Evolutionary conservation across 2,797 vertebrate species (phyloP), one percentile per base, ranked within the genome.

Genomic region (Eurystomus glaucurus): DNA sequence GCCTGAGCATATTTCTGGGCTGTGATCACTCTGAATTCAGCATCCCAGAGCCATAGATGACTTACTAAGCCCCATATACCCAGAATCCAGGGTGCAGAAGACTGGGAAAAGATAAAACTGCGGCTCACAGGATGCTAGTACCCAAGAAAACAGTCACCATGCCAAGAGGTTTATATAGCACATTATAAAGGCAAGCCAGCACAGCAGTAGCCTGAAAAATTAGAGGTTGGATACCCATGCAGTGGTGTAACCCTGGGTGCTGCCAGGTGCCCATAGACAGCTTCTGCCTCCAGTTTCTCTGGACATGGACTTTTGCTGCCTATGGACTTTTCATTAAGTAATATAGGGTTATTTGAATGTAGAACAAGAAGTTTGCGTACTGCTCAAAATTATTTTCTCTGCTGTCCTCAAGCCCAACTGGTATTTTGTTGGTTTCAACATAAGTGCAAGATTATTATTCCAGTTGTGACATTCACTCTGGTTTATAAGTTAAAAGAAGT

Each of bases 281-380:
- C 19, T 76, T 39, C 58, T 76, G 52, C 4, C 43, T 45, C 39
- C 6, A 2, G 4, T 83, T 64, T 64, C 48, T 22, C 39, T 64
- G 45, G 26, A 37, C 10, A 1, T 6, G 8, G 33, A 64, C 6
- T 12, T 71, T 41, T 80, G 37, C 23, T 77, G n/a, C 25, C 48
- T 39, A 11, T 0, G 2, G 13, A 45, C 43, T 61, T 69, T 14
- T 51, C 41, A 52, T 21, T 20, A n/a, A 37, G 43, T 11, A 37
- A 4, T 10, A 8, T 4, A n/a, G 23, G 9, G 8, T 52, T 84
- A 57, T 57, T 52, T 48, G 21, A 25, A 51, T 1, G 1, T 0
- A 1, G 50, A 79, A 72, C n/a, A 68, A 55, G 61, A 80, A 11
- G 16, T 7, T 65, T 69, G 25, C 2, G 0, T 45, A 33, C 39